A percentile compares a stretch with the other conserved stretches of the same genome.
Conservation (phyloP, 2,797 vertebrate genomes). For the Gephyroberyx darwinii region DNA sequence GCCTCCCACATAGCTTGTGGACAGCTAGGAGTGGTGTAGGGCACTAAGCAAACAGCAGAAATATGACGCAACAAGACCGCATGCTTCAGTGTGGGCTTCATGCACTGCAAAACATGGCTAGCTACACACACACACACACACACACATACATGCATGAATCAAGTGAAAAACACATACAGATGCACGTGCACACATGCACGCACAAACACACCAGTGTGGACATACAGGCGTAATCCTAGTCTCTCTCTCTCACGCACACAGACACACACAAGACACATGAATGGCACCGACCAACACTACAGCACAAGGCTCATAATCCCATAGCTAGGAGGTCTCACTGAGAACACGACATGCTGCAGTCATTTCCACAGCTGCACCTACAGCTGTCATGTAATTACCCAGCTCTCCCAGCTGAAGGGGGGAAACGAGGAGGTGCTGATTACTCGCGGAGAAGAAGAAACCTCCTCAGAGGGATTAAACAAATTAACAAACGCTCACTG, state of each 20-base stretch:
- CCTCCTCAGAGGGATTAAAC: constrained; percentile 50
- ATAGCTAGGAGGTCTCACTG: constrained; percentile 23
- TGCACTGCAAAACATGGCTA: constrained; percentile 28
- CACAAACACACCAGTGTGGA: constrained; percentile 12
- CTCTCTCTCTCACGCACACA: background rate
- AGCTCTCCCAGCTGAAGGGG: constrained; percentile 40
- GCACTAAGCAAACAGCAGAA: constrained; percentile 39
- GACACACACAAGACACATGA: constrained; percentile 6
- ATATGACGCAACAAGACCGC: constrained; percentile 46
- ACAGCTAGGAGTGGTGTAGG: constrained; percentile 42
- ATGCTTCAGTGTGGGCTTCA: constrained; percentile 26
- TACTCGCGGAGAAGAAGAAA: constrained; percentile 48
- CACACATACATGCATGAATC: constrained; percentile 23
- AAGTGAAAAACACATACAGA: constrained; percentile 30
- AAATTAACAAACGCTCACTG: constrained; percentile 58
- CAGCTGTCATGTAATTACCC: constrained; percentile 62
- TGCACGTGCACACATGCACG: constrained; percentile 19
- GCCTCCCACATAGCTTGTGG: constrained; percentile 45
- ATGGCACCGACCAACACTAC: constrained; percentile 2
- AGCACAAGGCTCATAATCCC: constrained; percentile 20
- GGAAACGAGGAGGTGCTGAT: constrained; percentile 51
- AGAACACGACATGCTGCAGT: constrained; percentile 8
- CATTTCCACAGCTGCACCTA: constrained; percentile 56
- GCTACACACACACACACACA: constrained; percentile 33
- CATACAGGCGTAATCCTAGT: too few species aligned